Conservation (phyloP, 2,113 vertebrate genomes). For the Tachycineta bicolor region DNA sequence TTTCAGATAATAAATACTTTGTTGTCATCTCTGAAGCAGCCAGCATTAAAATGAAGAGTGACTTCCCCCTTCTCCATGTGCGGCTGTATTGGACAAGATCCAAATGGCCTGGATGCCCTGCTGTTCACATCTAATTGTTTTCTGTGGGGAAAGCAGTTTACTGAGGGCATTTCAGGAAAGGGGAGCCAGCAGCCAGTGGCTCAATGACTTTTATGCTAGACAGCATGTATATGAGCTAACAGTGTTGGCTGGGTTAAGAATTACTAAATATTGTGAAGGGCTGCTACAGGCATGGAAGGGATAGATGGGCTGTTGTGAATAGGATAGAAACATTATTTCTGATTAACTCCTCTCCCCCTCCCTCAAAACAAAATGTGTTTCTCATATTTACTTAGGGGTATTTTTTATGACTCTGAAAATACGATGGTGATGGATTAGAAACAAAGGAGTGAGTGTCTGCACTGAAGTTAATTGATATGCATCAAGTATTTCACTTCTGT, state of each 20-base stretch:
- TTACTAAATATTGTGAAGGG: background rate
- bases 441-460: background rate
- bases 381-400: fast-evolving
- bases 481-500: background rate
- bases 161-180: background rate
- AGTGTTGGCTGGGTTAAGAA: background rate
- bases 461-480: background rate
- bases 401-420: background rate
- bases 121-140: background rate
- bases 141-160: background rate
- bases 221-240: background rate
- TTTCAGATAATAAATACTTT: background rate
- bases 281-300: background rate
- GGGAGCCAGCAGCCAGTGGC: background rate
- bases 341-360: background rate
- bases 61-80: background rate
- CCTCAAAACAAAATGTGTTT: background rate
- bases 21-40: background rate
- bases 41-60: background rate
- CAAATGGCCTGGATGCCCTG: background rate
- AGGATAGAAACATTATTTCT: background rate
- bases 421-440: background rate
- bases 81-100: background rate
- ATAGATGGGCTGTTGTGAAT: background rate
- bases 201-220: background rate